Percentiles rank a stretch among this genome's conserved stretches.
phyloP scores from a whole-genome alignment of 2,797 vertebrate species.

The Rousettus madagascariensis region DNA sequence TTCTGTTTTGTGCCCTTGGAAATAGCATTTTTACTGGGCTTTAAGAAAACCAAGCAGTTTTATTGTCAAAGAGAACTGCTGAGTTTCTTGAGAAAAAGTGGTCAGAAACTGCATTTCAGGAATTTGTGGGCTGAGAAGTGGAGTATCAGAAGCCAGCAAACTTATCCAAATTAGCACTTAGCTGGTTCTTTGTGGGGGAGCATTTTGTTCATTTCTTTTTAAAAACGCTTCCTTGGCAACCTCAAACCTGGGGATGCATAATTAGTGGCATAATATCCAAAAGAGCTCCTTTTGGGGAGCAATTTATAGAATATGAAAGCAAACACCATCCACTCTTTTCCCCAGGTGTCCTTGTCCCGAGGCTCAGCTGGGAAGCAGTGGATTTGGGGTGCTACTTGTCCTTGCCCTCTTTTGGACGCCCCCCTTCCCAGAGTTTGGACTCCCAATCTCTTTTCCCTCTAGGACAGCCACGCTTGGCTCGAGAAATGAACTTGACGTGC shows the following conservation, averaged over 20 bases:
- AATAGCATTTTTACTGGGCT: constrained; percentile 10
- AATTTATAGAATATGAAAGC: neutral
- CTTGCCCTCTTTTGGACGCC: neutral
- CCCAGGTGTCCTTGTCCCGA: neutral
- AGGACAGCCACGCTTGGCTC: too few relatives aligned
- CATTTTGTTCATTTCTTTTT: constrained; percentile 70
- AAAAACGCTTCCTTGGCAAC: constrained; percentile 1
- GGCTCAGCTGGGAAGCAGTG: neutral
- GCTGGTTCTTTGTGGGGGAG: constrained; percentile 76
- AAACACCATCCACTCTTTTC: neutral
- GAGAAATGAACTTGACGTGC: fast-evolving
- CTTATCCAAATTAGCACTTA: constrained; percentile 74
- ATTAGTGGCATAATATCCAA: too few relatives aligned
- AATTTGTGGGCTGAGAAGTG: constrained; percentile 78
- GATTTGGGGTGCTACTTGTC: neutral
- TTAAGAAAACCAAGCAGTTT: constrained; percentile 40
- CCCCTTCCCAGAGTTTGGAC: neutral
- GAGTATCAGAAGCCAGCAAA: constrained; percentile 77
- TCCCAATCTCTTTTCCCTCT: neutral
- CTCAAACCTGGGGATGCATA: neutral
- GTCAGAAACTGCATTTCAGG: constrained; percentile 76
- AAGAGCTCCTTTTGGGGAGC: neutral
- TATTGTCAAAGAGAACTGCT: constrained; percentile 59
- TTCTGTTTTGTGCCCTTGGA: neutral
- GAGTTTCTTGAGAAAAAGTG: constrained; percentile 69